Evolutionary conservation across 2,888 invertebrate genomes (phyloP).

Genomic region (Pemphredon lugubris): DNA sequence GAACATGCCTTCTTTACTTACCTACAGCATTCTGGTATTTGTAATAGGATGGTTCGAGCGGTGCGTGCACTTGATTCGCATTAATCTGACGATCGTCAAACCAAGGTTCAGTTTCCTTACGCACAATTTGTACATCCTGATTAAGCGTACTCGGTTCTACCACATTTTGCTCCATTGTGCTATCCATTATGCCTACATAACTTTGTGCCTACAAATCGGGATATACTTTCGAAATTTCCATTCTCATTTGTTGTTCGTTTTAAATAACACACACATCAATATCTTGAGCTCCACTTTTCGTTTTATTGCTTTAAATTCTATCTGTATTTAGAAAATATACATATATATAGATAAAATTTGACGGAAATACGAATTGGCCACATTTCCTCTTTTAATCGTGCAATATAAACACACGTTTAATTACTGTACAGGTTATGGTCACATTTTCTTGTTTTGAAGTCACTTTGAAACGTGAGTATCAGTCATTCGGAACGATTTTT

Average conservation of each 20-base stretch:
- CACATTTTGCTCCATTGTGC: conserved; percentile 19
- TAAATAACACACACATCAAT: no score
- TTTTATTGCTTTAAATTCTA: no score
- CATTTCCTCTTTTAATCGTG: background rate
- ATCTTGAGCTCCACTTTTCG: no score
- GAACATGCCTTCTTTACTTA: background rate
- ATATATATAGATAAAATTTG: background rate
- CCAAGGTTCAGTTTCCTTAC: conserved; percentile 20
- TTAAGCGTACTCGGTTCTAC: conserved; percentile 10
- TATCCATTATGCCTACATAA: conserved; percentile 14
- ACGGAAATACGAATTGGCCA: background rate
- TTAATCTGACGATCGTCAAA: conserved; percentile 9
- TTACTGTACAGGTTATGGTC: conserved; percentile 17
- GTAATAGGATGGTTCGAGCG: conserved; percentile 20
- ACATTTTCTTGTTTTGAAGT: conserved; percentile 1
- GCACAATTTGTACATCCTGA: conserved; percentile 1
- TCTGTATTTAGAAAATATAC: no score
- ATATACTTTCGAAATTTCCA: background rate
- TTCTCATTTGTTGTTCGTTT: background rate
- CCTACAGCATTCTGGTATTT: conserved; percentile 28
- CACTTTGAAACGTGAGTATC: background rate
- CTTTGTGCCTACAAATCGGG: background rate
- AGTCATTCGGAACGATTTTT: no score
- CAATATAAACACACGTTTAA: background rate
- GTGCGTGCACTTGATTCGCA: conserved; percentile 11